A percentile compares a stretch with the other conserved stretches of the same genome.
phyloP scores from a whole-genome alignment of 2,797 vertebrate genomes.

The Enteromius treurensis region DNA sequence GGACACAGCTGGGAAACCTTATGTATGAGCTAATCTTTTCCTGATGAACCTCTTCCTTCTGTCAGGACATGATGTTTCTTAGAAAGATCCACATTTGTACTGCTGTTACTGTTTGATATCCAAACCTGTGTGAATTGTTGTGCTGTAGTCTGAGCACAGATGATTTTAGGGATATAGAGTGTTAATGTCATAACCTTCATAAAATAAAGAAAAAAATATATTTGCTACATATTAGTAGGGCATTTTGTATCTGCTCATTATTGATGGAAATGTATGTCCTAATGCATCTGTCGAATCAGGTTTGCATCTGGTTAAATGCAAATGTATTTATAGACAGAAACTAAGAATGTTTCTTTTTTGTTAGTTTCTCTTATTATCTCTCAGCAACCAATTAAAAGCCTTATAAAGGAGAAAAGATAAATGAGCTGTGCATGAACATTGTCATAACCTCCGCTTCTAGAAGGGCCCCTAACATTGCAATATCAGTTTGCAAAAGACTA shows the following conservation, averaged over 20 bases:
- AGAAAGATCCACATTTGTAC: not conserved
- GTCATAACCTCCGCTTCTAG: not conserved
- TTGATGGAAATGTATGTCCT: not conserved
- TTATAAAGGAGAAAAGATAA: not conserved
- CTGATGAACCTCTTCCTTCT: not conserved
- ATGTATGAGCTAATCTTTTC: not conserved
- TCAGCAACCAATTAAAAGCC: not conserved
- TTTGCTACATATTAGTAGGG: not conserved
- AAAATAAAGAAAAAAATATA: not conserved
- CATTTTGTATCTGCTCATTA: not conserved
- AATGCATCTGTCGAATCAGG: not conserved
- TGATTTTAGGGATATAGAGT: not conserved
- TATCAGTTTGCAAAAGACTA: not conserved
- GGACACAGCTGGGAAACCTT: constrained; percentile 9
- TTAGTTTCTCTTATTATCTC: constrained; percentile 1
- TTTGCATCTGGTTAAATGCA: not conserved
- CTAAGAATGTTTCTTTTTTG: not conserved
- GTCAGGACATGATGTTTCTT: not conserved
- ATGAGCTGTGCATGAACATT: not conserved
- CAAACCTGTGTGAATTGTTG: not conserved
- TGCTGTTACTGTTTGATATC: not conserved
- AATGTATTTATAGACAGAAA: not conserved
- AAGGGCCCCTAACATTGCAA: not conserved
- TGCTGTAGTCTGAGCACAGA: not conserved
- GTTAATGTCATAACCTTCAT: not conserved